These are phyloP conservation scores for Varecia variegata DNA, from an alignment of 2,797 vertebrate species.

Conservation along the genomic window DNA sequence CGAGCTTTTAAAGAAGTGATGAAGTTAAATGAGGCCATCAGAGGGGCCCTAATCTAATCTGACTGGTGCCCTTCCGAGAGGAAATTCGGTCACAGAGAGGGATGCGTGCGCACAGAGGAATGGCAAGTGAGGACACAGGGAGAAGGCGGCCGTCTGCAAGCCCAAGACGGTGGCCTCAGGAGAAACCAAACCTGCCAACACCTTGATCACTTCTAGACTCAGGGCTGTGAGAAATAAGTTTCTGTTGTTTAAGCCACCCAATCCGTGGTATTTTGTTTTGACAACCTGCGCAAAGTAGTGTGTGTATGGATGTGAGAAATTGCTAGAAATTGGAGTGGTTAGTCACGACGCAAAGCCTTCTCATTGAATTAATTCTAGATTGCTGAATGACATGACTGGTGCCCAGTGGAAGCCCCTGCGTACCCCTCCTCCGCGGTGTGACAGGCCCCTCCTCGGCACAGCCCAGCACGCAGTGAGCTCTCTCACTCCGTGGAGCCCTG, in stretches of 20 bases:
- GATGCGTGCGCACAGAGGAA: not conserved
- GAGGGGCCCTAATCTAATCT: not conserved
- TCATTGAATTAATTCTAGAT: not conserved
- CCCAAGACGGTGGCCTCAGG: not conserved
- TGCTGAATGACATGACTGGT: not conserved
- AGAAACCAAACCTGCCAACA: not conserved
- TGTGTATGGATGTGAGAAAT: not conserved
- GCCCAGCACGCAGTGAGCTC: too few species aligned
- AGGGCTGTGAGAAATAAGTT: not conserved
- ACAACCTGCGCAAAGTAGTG: not conserved
- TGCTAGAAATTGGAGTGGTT: not conserved
- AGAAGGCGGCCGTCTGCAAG: not conserved
- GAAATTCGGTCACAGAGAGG: not conserved
- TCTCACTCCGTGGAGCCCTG: accelerated
- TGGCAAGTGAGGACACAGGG: not conserved
- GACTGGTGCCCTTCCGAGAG: not conserved
- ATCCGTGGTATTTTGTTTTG: not conserved
- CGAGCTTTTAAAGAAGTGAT: not conserved
- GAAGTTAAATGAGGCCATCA: not conserved
- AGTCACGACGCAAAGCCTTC: not conserved
- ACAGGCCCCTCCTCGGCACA: not conserved
- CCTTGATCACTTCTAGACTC: not conserved
- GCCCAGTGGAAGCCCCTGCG: not conserved
- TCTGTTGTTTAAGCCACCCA: not conserved
- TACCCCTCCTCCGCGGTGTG: accelerated